Conservation (phyloP, 2,888 invertebrate genomes). For the Watsonalla cultraria region DNA sequence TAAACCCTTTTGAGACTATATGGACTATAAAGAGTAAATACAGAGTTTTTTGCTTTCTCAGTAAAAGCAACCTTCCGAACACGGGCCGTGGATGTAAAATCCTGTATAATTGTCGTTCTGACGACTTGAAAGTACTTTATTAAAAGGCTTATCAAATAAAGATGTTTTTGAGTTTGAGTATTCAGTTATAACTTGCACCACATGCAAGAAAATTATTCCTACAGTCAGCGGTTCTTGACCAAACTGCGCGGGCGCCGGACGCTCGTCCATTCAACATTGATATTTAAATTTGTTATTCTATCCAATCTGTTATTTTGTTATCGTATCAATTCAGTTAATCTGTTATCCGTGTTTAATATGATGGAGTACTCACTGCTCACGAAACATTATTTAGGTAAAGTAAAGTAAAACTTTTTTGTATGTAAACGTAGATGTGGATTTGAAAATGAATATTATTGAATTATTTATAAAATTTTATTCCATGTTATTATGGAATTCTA, state of each 20-base stretch:
- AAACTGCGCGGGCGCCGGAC: background rate
- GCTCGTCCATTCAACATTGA: background rate
- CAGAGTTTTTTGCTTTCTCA: too few species aligned
- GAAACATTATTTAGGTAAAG: slow-evolving; percentile 6
- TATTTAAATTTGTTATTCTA: slow-evolving; percentile 1
- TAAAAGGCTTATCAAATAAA: too few species aligned
- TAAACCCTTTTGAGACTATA: too few species aligned
- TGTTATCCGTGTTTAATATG: slow-evolving; percentile 2
- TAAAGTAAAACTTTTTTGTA: slow-evolving; percentile 1
- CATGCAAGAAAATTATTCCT: background rate
- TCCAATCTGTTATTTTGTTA: slow-evolving; percentile 4
- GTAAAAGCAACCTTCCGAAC: background rate
- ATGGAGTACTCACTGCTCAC: slow-evolving; percentile 7
- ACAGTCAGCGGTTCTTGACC: background rate
- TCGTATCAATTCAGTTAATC: background rate
- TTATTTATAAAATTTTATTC: too few species aligned
- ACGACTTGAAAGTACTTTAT: too few species aligned
- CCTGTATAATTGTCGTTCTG: background rate
- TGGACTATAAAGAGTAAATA: too few species aligned
- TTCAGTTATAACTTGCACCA: background rate
- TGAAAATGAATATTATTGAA: too few species aligned
- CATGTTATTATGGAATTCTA: too few species aligned
- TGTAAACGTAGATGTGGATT: background rate
- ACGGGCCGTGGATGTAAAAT: background rate
- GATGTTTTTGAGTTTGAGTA: background rate